Base-by-base conservation (phyloP, 2,797 vertebrate species). In the Garrulus glandarius region DNA sequence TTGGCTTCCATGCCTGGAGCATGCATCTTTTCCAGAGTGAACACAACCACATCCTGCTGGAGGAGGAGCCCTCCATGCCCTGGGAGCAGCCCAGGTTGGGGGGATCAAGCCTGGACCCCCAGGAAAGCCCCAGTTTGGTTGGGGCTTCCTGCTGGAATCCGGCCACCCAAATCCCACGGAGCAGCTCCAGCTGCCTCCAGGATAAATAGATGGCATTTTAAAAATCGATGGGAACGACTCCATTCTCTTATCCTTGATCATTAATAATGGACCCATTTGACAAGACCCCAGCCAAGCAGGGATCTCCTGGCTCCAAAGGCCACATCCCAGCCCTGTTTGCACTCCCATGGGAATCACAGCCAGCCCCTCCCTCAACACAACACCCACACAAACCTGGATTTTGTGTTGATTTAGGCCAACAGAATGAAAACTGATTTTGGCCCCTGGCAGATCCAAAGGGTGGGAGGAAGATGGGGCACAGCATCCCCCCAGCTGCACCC, bases 181-280 rank as follows among this genome's bases (percentile, higher is more conserved):
- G n/a, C 9, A 4, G 19, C 39, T n/a, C n/a, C 1, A 5, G 72
- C 84, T 80, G 79, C 76, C 87, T 44, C 21, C 61, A 3, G 82
- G 76, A 89, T 90, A 72, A 95, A 86, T 55, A 65, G 52, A 36
- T 61, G 69, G 6, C 43, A 57, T 75, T 91, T 85, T 39, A 86
- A 87, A 95, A 95, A 95, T 93, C 94, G 52, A 47, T 88, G 57
- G 24, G 24, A 84, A 34, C 7, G 0, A 57, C 67, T 77, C 22
- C 10, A 8, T 60, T 53, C 23, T 1, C n/a, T 84, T 36, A 23
- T 46, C 41, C 57, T 53, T 21, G 61, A 17, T 75, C 79, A 61
- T 92, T 60, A 61, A 71, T 39, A 64, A 78, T 2, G 3, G n/a
- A 23, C 30, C 20, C 13, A 6, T 69, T 14, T 5, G 10, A 34